These are phyloP conservation scores for Esox masquinongy DNA, from an alignment of 2,797 vertebrate genomes.

Conservation along the genomic window DNA sequence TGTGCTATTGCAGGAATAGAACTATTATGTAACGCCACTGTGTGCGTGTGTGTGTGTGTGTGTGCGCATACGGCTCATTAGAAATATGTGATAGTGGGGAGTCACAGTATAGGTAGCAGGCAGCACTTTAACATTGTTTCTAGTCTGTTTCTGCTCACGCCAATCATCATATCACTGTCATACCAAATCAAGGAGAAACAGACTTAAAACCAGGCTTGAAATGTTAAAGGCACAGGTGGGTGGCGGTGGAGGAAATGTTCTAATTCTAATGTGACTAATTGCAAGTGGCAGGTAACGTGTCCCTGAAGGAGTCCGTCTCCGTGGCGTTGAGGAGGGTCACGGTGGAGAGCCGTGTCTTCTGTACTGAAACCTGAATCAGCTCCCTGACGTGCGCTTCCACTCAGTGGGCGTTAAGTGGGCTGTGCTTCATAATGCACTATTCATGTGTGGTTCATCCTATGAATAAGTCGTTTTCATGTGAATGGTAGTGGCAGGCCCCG, in stretches of 20 bases:
- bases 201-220: background rate
- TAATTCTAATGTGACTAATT: background rate
- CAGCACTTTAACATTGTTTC: background rate
- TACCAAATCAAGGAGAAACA: background rate
- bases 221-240: background rate
- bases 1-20: background rate
- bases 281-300: background rate
- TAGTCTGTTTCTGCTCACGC: background rate
- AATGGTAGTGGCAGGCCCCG: background rate
- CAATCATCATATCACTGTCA: background rate
- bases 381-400: background rate
- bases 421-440: background rate
- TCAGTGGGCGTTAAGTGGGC: background rate
- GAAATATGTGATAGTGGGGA: background rate
- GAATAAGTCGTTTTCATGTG: background rate
- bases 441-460: background rate
- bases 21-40: background rate
- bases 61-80: background rate
- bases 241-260: background rate
- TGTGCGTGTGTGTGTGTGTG: too few relatives aligned
- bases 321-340: background rate
- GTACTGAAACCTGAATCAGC: background rate
- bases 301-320: background rate
- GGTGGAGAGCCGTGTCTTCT: background rate
- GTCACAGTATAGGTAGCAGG: too few relatives aligned